Conservation (phyloP, 2,888 invertebrate genomes). For the Meiosimyza platycephala region DNA sequence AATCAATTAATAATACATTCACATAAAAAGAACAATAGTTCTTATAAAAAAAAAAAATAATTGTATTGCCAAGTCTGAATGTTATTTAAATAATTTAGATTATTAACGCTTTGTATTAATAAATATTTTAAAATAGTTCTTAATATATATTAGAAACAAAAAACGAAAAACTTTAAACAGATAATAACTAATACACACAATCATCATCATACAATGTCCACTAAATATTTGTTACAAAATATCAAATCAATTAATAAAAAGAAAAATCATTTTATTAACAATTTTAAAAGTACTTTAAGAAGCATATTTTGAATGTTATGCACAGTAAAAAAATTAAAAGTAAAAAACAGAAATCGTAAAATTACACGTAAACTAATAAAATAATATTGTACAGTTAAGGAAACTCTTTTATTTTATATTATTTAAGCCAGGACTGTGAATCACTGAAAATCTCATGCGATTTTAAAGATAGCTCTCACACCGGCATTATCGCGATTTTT, state of each 20-base stretch:
- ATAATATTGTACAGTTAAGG: conserved; percentile 38
- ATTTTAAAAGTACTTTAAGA: conserved; percentile 12
- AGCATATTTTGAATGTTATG: conserved; percentile 21
- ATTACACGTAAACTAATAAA: conserved; percentile 11
- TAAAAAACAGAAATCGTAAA: conserved; percentile 4
- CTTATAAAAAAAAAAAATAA: neutral
- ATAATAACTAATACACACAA: conserved; percentile 27
- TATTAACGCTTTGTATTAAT: conserved; percentile 34
- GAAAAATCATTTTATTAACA: conserved; percentile 5
- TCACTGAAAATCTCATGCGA: too few relatives aligned
- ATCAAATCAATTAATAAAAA: conserved; percentile 11
- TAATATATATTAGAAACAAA: neutral
- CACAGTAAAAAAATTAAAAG: conserved; percentile 4
- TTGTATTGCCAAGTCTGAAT: conserved; percentile 34
- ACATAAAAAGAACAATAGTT: conserved; percentile 14
- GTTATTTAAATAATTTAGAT: conserved; percentile 33
- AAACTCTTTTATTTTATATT: neutral
- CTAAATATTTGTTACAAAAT: conserved; percentile 25
- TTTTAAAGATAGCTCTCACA: too few relatives aligned
- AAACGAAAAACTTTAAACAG: too few relatives aligned
- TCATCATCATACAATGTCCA: conserved; percentile 17
- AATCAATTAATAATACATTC: conserved; percentile 20
- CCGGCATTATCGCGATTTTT: too few relatives aligned
- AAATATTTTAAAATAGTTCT: conserved; percentile 20
- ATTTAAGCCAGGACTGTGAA: too few relatives aligned